These are phyloP conservation scores for Microtus oregoni DNA, from an alignment of 2,113 vertebrate species.

Conservation along the genomic window DNA sequence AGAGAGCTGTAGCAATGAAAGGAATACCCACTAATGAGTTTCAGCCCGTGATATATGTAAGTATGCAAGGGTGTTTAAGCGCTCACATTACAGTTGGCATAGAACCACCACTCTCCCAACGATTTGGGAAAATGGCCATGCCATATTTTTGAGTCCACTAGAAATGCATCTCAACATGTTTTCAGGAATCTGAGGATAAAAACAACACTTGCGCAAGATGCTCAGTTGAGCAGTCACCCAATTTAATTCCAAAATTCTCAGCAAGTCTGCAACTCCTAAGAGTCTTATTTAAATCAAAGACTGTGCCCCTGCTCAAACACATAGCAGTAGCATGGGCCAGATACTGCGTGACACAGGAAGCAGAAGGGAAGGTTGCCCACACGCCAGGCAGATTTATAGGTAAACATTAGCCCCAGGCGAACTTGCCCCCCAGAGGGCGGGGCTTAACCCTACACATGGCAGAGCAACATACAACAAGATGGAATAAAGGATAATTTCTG, in stretches of 20 bases:
- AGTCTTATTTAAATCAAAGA: constrained; percentile 12
- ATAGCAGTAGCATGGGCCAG: neutral
- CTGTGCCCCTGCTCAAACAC: neutral
- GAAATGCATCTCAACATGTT: neutral
- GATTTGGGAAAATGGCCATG: neutral
- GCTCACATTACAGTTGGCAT: neutral
- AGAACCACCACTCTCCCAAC: constrained; percentile 22
- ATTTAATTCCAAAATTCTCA: constrained; percentile 30
- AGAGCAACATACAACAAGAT: neutral
- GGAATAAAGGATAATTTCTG: neutral
- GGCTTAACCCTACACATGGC: too few relatives aligned
- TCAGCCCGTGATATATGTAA: neutral
- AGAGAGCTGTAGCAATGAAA: neutral
- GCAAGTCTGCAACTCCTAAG: neutral
- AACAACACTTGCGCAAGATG: neutral
- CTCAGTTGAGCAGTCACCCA: neutral
- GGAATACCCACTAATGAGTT: neutral
- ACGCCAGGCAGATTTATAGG: too few relatives aligned
- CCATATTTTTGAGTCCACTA: neutral
- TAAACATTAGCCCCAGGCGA: too few relatives aligned
- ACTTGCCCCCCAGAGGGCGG: too few relatives aligned
- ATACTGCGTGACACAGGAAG: neutral
- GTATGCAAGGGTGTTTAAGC: neutral
- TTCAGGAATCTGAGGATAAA: neutral
- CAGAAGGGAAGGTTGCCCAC: too few relatives aligned